Percentiles rank a stretch among this genome's conserved stretches.
Evolutionary conservation across 1,140 invertebrate species (phyloP).

Genomic region (Heterodera schachtii): DNA sequence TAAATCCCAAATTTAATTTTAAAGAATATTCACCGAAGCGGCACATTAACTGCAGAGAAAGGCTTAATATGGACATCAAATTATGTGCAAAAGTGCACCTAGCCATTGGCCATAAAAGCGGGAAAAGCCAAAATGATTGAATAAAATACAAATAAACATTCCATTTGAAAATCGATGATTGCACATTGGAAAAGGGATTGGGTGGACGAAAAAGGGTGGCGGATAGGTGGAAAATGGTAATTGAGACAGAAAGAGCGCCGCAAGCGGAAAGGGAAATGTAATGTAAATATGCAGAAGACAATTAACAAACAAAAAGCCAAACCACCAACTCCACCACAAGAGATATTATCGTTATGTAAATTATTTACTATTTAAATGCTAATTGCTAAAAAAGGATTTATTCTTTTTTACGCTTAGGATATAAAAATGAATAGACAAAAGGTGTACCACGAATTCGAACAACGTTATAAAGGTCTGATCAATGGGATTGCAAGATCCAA

Average conservation of each 20-base stretch:
- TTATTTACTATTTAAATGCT: too few species aligned
- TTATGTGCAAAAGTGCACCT: too few species aligned
- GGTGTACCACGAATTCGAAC: not conserved
- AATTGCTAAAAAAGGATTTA: not conserved
- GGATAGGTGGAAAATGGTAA: not conserved
- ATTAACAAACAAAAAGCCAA: too few species aligned
- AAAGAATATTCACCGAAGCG: too few species aligned
- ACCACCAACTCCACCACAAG: too few species aligned
- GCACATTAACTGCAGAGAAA: too few species aligned
- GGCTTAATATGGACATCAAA: too few species aligned
- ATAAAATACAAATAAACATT: not conserved
- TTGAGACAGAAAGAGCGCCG: not conserved
- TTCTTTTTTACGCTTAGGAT: not conserved
- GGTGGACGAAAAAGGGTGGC: not conserved
- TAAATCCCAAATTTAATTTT: too few species aligned
- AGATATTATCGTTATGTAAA: too few species aligned
- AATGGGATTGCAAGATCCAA: not conserved
- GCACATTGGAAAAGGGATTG: not conserved
- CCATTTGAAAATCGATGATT: not conserved
- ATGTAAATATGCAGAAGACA: too few species aligned
- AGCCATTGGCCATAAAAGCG: too few species aligned
- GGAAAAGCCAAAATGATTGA: too few species aligned
- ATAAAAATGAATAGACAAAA: not conserved
- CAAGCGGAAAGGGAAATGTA: not conserved
- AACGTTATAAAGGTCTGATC: not conserved